Conservation (phyloP, 2,797 vertebrate genomes). For the Bovichtus variegatus region DNA sequence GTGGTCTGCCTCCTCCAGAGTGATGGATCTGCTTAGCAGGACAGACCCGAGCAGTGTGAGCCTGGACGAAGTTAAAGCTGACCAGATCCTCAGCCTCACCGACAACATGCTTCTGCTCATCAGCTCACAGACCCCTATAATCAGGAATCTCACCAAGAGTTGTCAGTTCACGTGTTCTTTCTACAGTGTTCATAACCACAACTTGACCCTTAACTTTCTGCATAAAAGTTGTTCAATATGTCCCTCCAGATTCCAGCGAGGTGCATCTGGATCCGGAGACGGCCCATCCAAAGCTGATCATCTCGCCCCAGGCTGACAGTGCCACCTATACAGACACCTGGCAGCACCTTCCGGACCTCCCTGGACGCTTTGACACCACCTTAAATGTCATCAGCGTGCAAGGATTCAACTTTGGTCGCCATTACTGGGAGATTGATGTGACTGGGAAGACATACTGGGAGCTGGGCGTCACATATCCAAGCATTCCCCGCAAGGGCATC, state of each 20-base stretch:
- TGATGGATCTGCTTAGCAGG: conserved; percentile 74
- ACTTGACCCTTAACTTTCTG: not conserved
- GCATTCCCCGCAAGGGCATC: conserved; percentile 83
- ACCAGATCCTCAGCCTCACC: conserved; percentile 83
- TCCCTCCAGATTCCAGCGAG: conserved; percentile 80
- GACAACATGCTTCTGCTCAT: conserved; percentile 83
- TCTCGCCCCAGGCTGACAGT: conserved; percentile 79
- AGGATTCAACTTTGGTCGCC: conserved; percentile 79
- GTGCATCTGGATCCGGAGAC: conserved; percentile 83
- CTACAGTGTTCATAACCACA: not conserved
- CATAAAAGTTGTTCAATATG: conserved; percentile 2
- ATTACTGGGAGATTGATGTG: conserved; percentile 88
- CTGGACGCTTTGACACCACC: conserved; percentile 85
- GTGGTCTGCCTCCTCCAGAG: conserved; percentile 66
- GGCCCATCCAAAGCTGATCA: conserved; percentile 85
- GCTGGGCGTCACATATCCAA: conserved; percentile 85
- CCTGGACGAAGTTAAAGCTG: conserved; percentile 84
- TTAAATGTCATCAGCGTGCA: conserved; percentile 85
- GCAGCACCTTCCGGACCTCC: conserved; percentile 82
- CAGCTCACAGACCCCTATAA: conserved; percentile 83
- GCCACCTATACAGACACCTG: conserved; percentile 82
- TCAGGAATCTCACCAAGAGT: conserved; percentile 82
- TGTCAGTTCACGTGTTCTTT: conserved; percentile 75
- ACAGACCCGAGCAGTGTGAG: conserved; percentile 80
- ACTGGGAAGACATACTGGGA: conserved; percentile 88